phyloP scores from a whole-genome alignment of 2,888 invertebrate species.

The Eustalomyia histrio region DNA sequence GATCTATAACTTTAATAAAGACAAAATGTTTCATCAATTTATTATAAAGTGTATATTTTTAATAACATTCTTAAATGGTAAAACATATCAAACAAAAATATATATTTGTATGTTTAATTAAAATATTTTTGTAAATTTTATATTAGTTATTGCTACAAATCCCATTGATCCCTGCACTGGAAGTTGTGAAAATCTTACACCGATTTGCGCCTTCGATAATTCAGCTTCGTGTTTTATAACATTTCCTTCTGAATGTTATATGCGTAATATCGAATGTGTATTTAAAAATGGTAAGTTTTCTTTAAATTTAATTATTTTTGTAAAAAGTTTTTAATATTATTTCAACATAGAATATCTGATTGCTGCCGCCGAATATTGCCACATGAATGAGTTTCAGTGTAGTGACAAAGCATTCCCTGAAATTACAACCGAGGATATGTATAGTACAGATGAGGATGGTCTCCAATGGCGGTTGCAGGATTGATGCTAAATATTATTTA shows the following conservation, averaged over 20 bases:
- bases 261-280: constrained; percentile 21
- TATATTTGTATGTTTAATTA: neutral
- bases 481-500: no score
- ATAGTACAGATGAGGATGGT: no score
- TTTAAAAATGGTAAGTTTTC: constrained; percentile 17
- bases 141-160: neutral
- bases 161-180: neutral
- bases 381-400: no score
- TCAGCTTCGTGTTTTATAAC: constrained; percentile 2
- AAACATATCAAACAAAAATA: neutral
- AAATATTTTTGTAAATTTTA: neutral
- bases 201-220: constrained; percentile 31
- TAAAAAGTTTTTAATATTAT: no score
- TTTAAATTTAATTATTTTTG: no score
- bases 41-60: constrained; percentile 2
- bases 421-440: no score
- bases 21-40: constrained; percentile 21
- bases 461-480: no score
- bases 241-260: constrained; percentile 26
- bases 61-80: constrained; percentile 32
- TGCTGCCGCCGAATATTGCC: no score
- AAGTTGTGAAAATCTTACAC: neutral
- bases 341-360: no score
- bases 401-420: no score
- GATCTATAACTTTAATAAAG: constrained; percentile 3